Evolutionary conservation across 2,113 vertebrate species (phyloP).

Genomic region (Oostethus manadensis): DNA sequence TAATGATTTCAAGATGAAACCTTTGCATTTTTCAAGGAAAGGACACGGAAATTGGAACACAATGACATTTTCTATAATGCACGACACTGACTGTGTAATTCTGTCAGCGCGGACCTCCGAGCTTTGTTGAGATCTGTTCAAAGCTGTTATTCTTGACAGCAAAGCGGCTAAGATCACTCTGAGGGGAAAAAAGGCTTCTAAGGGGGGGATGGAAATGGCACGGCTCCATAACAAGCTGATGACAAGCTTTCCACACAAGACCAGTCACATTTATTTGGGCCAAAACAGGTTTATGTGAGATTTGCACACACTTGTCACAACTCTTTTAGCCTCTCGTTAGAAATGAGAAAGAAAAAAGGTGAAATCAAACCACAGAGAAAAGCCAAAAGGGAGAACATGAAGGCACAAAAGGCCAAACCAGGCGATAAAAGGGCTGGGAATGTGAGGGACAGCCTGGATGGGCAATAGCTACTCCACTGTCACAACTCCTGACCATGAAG

Average conservation of each 20-base stretch:
- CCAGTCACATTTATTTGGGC: too few relatives aligned
- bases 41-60: neutral
- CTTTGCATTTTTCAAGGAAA: neutral
- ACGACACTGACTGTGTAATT: neutral
- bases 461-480: conserved; percentile 33
- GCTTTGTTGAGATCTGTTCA: neutral
- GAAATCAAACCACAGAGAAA: conserved; percentile 48
- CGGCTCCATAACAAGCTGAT: neutral
- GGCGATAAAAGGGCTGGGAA: conserved; percentile 8
- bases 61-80: conserved; percentile 15
- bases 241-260: neutral
- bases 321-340: conserved; percentile 54
- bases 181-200: neutral
- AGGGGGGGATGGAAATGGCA: neutral
- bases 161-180: neutral
- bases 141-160: neutral
- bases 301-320: conserved; percentile 46
- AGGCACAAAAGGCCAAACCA: conserved; percentile 53
- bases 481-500: conserved; percentile 1
- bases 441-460: conserved; percentile 39
- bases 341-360: conserved; percentile 48
- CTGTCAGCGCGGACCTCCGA: too few relatives aligned
- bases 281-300: conserved; percentile 7
- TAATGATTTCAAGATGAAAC: conserved; percentile 5
- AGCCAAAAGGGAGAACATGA: conserved; percentile 53